Conservation (phyloP, 1,140 invertebrate genomes). For the Listronotus bonariensis region DNA sequence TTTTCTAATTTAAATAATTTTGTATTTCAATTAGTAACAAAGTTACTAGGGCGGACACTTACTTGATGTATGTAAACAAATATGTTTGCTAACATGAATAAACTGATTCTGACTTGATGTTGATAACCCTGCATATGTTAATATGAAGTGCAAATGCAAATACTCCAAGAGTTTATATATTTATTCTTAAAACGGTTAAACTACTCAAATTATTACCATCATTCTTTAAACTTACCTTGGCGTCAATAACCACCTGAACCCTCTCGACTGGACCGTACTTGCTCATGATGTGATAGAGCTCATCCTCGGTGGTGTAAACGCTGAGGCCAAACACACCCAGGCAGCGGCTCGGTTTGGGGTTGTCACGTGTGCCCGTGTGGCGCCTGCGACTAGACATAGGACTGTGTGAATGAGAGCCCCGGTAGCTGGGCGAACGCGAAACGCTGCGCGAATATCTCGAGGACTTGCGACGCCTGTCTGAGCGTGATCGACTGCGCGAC, state of each 20-base stretch:
- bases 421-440: constrained; percentile 60
- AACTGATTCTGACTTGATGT: too few species aligned
- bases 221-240: constrained; percentile 71
- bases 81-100: too few species aligned
- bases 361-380: constrained; percentile 71
- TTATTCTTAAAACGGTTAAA: too few species aligned
- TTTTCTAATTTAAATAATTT: too few species aligned
- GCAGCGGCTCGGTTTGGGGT: constrained; percentile 86
- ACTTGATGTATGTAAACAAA: too few species aligned
- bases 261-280: constrained; percentile 92
- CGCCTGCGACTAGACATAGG: constrained; percentile 63
- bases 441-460: constrained; percentile 59
- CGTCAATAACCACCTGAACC: constrained; percentile 95
- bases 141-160: too few species aligned
- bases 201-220: neutral
- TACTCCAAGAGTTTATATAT: too few species aligned
- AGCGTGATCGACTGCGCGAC: constrained; percentile 60
- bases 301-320: constrained; percentile 88
- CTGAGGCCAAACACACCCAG: constrained; percentile 94
- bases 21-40: too few species aligned
- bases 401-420: constrained; percentile 59
- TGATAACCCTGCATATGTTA: too few species aligned
- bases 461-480: constrained; percentile 56
- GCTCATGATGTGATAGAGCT: constrained; percentile 91
- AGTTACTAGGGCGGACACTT: too few species aligned